Percentiles rank a stretch among this genome's conserved stretches.
Conservation (phyloP, 2,113 vertebrate species). For the Thamnaconus septentrionalis region DNA sequence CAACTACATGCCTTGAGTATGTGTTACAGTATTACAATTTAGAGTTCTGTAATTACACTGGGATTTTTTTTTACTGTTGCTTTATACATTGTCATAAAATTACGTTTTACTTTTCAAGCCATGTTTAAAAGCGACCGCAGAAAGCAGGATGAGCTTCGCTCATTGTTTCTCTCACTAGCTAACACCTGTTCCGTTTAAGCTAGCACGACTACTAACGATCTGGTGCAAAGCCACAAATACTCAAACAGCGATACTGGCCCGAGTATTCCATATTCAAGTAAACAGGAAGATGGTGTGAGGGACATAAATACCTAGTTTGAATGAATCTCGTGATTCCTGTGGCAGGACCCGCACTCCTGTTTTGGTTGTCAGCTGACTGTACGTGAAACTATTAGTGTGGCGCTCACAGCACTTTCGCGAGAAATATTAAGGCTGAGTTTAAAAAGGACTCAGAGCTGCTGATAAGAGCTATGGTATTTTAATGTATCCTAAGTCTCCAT, state of each 20-base stretch:
- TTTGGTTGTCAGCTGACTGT: conserved; percentile 53
- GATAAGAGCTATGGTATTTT: background rate
- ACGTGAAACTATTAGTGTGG: background rate
- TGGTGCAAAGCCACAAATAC: background rate
- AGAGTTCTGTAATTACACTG: too few relatives aligned
- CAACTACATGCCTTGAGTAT: too few relatives aligned
- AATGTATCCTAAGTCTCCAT: accelerated
- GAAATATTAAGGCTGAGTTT: background rate
- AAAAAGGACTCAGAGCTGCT: too few relatives aligned
- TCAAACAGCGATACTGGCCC: background rate
- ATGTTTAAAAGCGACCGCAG: too few relatives aligned
- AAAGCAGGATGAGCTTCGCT: too few relatives aligned
- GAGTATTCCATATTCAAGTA: background rate
- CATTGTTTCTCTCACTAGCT: too few relatives aligned
- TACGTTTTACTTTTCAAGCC: too few relatives aligned
- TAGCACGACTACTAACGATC: too few relatives aligned
- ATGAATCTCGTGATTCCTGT: conserved; percentile 17
- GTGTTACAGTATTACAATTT: too few relatives aligned
- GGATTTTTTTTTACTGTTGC: too few relatives aligned
- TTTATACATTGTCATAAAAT: too few relatives aligned
- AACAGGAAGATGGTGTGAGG: background rate
- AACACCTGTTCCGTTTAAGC: too few relatives aligned
- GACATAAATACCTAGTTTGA: conserved; percentile 28
- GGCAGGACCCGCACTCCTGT: background rate
- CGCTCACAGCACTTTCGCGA: conserved; percentile 43